These are phyloP conservation scores for Apamea monoglypha DNA, from an alignment of 2,888 invertebrate species.

Conservation along the genomic window DNA sequence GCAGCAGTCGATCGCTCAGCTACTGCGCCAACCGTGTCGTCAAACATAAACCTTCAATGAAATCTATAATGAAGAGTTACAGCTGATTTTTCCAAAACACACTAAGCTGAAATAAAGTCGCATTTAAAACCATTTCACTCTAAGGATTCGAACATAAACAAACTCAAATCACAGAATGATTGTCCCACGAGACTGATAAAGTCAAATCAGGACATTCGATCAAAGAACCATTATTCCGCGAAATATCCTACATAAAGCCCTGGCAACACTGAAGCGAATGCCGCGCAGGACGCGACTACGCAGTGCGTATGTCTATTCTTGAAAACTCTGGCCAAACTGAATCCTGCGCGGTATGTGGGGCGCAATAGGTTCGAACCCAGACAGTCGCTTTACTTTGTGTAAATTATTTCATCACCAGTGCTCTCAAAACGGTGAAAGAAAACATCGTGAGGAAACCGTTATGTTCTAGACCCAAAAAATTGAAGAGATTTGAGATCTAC, in stretches of 20 bases:
- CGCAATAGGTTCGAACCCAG: not conserved
- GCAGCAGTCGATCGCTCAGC: too few relatives aligned
- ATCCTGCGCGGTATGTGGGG: too few relatives aligned
- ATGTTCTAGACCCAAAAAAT: too few relatives aligned
- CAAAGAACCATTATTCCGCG: conserved; percentile 21
- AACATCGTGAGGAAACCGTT: too few relatives aligned
- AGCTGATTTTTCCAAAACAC: not conserved
- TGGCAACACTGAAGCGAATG: not conserved
- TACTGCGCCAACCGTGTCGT: too few relatives aligned
- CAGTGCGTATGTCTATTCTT: not conserved
- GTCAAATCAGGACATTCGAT: conserved; percentile 27
- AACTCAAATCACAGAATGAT: conserved; percentile 30
- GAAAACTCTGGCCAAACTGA: not conserved
- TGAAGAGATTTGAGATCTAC: too few relatives aligned
- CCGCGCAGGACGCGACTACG: not conserved
- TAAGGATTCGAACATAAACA: conserved; percentile 5
- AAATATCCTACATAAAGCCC: not conserved
- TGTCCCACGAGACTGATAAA: not conserved
- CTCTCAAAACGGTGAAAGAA: too few relatives aligned
- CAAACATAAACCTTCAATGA: too few relatives aligned
- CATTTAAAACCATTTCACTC: not conserved
- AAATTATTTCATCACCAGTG: too few relatives aligned
- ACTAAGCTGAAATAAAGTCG: not conserved
- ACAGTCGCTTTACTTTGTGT: too few relatives aligned
- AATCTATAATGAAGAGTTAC: not conserved